Conservation (phyloP, 2,888 invertebrate genomes). For the Drosophila paramelanica region DNA sequence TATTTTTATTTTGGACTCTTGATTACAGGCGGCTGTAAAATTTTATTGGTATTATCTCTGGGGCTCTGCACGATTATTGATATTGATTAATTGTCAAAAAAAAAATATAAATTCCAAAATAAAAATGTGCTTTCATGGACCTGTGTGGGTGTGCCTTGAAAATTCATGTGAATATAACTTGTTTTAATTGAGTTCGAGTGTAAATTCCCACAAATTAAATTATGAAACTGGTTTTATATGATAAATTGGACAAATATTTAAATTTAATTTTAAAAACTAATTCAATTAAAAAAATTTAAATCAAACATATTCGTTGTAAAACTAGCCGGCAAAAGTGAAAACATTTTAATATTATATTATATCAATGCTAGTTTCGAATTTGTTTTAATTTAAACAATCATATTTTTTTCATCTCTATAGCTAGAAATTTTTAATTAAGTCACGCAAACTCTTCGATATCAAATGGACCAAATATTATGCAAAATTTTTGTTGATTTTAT, state of each 20-base stretch:
- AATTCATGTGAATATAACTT: neutral
- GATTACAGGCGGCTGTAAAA: constrained; percentile 51
- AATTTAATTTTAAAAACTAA: too few species aligned
- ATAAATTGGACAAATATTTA: neutral
- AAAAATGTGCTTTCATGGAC: constrained; percentile 4
- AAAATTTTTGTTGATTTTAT: too few species aligned
- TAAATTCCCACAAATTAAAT: neutral
- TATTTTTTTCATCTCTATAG: too few species aligned
- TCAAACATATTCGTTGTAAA: too few species aligned
- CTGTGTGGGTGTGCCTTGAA: too few species aligned
- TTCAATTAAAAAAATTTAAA: neutral
- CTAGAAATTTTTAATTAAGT: too few species aligned
- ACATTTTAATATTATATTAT: neutral
- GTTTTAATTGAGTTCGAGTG: neutral
- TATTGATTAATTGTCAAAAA: constrained; percentile 58
- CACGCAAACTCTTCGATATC: too few species aligned
- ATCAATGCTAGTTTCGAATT: neutral
- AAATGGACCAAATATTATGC: too few species aligned
- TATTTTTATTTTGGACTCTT: constrained; percentile 33
- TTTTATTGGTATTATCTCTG: constrained; percentile 51
- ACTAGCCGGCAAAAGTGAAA: neutral
- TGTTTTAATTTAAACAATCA: too few species aligned
- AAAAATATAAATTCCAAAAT: constrained; percentile 26
- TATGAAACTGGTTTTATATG: neutral
- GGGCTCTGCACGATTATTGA: constrained; percentile 37